These are phyloP conservation scores for Australoheros facetus DNA, from an alignment of 2,797 vertebrate genomes.

Conservation along the genomic window DNA sequence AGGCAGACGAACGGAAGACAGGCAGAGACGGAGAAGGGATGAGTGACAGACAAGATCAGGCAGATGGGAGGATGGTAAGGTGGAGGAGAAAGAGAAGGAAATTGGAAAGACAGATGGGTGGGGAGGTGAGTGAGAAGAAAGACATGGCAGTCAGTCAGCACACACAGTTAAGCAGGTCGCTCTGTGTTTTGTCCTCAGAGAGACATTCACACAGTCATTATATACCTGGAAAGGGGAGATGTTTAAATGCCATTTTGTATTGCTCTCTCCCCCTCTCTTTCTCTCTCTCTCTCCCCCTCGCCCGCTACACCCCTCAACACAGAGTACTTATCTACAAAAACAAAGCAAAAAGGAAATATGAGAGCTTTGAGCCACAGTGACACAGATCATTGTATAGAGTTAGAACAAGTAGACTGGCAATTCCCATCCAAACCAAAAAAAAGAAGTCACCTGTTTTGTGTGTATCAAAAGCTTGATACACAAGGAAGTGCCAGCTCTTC, in stretches of 20 bases:
- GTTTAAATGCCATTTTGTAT: conserved; percentile 86
- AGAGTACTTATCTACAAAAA: conserved; percentile 88
- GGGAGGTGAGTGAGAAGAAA: conserved; percentile 81
- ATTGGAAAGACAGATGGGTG: conserved; percentile 74
- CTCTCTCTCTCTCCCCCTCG: conserved; percentile 77
- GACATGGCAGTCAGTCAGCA: conserved; percentile 83
- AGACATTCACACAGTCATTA: conserved; percentile 76
- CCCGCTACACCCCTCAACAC: conserved; percentile 86
- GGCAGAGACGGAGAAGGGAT: conserved; percentile 55
- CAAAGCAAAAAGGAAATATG: conserved; percentile 80
- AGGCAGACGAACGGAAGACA: conserved; percentile 55
- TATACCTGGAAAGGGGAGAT: conserved; percentile 87
- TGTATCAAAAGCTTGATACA: conserved; percentile 24
- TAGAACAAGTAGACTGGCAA: conserved; percentile 62
- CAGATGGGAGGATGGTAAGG: conserved; percentile 72
- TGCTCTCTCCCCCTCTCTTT: conserved; percentile 80
- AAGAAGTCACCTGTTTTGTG: conserved; percentile 23
- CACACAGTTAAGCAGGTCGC: conserved; percentile 77
- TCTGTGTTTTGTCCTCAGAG: conserved; percentile 76
- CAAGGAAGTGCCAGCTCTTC: conserved; percentile 53
- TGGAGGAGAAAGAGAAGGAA: conserved; percentile 71
- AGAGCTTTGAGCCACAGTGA: conserved; percentile 77
- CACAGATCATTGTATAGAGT: conserved; percentile 70
- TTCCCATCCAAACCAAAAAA: conserved; percentile 21
- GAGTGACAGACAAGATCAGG: conserved; percentile 71